phyloP scores from a whole-genome alignment of 2,888 invertebrate genomes.

The Hyppa rectilinea region DNA sequence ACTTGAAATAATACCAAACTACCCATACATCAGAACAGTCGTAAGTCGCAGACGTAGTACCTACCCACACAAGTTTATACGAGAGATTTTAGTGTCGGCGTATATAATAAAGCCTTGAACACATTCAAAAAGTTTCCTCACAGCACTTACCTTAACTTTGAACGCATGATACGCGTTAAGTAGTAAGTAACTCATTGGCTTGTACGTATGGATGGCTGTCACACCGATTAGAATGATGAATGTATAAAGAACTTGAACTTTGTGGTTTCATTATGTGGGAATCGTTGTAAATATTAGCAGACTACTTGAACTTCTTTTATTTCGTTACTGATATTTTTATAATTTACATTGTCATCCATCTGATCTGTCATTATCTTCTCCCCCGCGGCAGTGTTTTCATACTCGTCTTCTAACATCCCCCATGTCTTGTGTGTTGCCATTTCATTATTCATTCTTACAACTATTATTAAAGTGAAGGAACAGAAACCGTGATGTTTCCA shows the following conservation, averaged over 20 bases:
- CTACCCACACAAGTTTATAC: constrained; percentile 52
- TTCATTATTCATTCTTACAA: too few relatives aligned
- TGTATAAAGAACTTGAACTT: background rate
- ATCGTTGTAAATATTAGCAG: too few relatives aligned
- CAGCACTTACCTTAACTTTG: constrained; percentile 68
- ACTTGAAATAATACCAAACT: constrained; percentile 33
- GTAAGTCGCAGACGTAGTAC: constrained; percentile 37
- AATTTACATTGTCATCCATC: too few relatives aligned
- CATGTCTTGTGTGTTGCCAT: too few relatives aligned
- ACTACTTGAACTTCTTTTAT: too few relatives aligned
- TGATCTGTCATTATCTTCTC: too few relatives aligned
- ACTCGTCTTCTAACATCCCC: too few relatives aligned
- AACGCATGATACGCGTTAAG: constrained; percentile 71
- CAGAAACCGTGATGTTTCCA: too few relatives aligned
- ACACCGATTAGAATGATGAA: constrained; percentile 52
- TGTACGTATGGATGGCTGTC: constrained; percentile 52
- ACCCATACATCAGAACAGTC: constrained; percentile 48
- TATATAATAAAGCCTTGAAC: constrained; percentile 65
- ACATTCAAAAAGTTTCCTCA: constrained; percentile 67
- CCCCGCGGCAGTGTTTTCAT: too few relatives aligned
- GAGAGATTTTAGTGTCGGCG: constrained; percentile 62
- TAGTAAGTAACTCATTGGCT: constrained; percentile 71
- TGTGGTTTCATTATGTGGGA: too few relatives aligned
- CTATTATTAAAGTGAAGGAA: too few relatives aligned
- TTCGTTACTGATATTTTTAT: too few relatives aligned